phyloP scores from a whole-genome alignment of 2,797 vertebrate genomes.

The Acanthopagrus latus region DNA sequence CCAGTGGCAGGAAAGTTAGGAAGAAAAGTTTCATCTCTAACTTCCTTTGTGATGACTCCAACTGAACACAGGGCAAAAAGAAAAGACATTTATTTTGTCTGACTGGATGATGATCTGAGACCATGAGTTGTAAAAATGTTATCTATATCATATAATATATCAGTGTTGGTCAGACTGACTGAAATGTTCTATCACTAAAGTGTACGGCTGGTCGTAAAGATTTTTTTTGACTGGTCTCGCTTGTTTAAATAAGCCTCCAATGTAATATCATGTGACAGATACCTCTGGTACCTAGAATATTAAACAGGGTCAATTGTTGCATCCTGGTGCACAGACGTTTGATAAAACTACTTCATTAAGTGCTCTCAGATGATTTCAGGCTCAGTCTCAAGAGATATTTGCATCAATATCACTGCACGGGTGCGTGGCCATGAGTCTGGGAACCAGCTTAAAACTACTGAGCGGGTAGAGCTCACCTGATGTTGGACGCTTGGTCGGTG shows the following conservation, averaged over 20 bases:
- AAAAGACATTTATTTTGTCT: not conserved
- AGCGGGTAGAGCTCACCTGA: slow-evolving; percentile 84
- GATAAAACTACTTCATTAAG: not conserved
- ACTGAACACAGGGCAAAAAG: not conserved
- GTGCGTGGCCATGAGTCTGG: not conserved
- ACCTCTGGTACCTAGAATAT: not conserved
- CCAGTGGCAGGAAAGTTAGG: not conserved
- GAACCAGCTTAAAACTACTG: not conserved
- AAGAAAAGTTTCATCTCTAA: not conserved
- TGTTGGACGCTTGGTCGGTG: slow-evolving; percentile 88
- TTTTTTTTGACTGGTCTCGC: not conserved
- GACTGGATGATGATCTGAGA: not conserved
- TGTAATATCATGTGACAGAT: not conserved
- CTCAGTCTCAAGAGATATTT: slow-evolving; percentile 10
- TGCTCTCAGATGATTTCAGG: slow-evolving; percentile 7
- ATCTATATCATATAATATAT: no score
- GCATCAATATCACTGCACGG: slow-evolving; percentile 9
- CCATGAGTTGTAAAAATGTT: no score
- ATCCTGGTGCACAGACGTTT: not conserved
- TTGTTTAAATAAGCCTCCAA: not conserved
- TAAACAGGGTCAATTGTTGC: not conserved
- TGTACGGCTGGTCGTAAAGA: not conserved
- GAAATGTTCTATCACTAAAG: not conserved
- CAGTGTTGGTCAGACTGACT: not conserved
- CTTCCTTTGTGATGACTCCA: not conserved